Base-by-base conservation (phyloP, 2,888 invertebrate species). In the Pyrgus malvae region DNA sequence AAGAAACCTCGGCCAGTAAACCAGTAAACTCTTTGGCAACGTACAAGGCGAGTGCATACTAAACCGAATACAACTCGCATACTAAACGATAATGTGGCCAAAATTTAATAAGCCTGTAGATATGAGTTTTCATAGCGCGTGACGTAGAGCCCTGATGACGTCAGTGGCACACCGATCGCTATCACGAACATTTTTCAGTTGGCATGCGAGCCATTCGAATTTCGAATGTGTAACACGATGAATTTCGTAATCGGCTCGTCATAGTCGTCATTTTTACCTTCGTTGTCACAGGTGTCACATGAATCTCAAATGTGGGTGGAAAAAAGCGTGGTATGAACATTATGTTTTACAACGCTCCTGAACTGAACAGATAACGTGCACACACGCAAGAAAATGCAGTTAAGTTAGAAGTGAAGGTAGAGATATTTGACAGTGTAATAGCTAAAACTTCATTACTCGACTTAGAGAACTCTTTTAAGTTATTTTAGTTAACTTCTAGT, bases 61-160 rank as follows among this genome's bases (percentile, higher is more conserved):
- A 25, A 35, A 46, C 25, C 46, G 46, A 35, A 16, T 23, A 35
- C 16, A n/a, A 46, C 19, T 27, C 35, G 42, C 44, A 25, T 37
- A 44, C 37, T 51, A 27, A 23, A 11, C 19, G 35, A 33, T 50
- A 29, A 44, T 44, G 42, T 44, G 25, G 35, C 23, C 35, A 9
- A 51, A 51, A 42, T 51, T 51, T 25, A 51, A 51, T 51, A 37
- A 51, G 33, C 50, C 42, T 33, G 0, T 38, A 38, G 19, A 38
- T 25, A 44, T 19, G 12, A 37, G 50, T 42, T 50, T 50, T 50
- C 42, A 35, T 41, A 50, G 17, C 42, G 41, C 23, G 33, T 50
- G 49, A 50, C 49, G 49, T 42, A 21, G 8, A 11, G 48, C 16
- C 14, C 16, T 3, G 37, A n/a, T 49, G 48, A 40, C 48, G 48